phyloP scores from a whole-genome alignment of 2,797 vertebrate species.

The Anomalospiza imberbis region DNA sequence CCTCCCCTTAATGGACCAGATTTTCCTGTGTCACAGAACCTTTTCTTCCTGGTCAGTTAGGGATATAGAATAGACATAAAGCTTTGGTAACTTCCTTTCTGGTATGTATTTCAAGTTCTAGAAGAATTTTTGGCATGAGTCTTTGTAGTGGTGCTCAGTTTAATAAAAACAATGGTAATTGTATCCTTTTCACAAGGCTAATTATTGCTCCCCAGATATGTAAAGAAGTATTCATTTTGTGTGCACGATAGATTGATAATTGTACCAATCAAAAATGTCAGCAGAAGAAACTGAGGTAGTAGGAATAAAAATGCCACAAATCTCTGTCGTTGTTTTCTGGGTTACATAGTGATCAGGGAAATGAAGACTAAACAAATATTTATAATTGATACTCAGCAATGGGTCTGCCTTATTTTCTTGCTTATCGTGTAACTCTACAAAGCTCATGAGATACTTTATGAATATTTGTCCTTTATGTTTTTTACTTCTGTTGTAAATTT shows the following conservation, averaged over 20 bases:
- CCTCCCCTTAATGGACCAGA: neutral
- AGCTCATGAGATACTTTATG: neutral
- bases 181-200: neutral
- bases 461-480: neutral
- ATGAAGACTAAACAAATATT: neutral
- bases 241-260: neutral
- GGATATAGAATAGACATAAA: neutral
- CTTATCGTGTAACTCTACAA: neutral
- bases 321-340: neutral
- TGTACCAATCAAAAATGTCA: neutral
- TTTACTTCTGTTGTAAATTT: neutral
- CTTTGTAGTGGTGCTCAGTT: neutral
- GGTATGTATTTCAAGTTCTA: neutral
- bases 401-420: neutral
- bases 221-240: neutral
- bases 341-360: neutral
- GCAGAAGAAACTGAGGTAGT: neutral
- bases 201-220: neutral
- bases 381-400: neutral
- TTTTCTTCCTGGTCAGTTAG: neutral
- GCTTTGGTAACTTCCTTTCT: neutral
- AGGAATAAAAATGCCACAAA: neutral
- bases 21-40: neutral
- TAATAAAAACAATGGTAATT: neutral
- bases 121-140: neutral